phyloP scores from a whole-genome alignment of 2,797 vertebrate genomes.

The Amniataba percoides region DNA sequence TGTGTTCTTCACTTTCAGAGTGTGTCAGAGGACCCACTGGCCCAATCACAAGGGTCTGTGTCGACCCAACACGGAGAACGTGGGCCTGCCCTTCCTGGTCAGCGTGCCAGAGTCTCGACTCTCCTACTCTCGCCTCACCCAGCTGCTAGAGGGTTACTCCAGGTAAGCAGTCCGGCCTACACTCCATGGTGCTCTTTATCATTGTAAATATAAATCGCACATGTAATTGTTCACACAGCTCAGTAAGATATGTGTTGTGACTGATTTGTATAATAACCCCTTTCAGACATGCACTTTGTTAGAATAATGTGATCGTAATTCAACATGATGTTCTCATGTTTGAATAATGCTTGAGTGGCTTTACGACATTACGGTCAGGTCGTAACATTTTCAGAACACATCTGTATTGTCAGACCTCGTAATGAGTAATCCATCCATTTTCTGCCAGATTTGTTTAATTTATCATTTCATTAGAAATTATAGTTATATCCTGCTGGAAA shows the following conservation, averaged over 20 bases:
- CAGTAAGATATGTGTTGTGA: neutral
- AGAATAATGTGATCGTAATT: neutral
- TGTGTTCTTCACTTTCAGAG: constrained; percentile 76
- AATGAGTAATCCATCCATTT: neutral
- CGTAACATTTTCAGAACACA: too few relatives aligned
- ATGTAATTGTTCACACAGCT: neutral
- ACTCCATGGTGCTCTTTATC: neutral
- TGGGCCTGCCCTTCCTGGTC: constrained; percentile 95
- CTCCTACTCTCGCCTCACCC: constrained; percentile 91
- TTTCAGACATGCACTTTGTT: neutral
- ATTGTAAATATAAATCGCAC: neutral
- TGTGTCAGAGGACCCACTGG: constrained; percentile 97
- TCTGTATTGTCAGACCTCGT: too few relatives aligned
- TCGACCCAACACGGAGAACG: constrained; percentile 90
- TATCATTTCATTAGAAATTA: neutral
- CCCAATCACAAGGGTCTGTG: constrained; percentile 92
- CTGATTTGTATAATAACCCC: too few relatives aligned
- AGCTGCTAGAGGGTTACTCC: constrained; percentile 95
- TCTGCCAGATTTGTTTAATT: neutral
- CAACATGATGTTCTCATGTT: neutral
- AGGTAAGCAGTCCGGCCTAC: constrained; percentile 82
- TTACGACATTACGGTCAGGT: neutral
- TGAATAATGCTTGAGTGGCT: neutral
- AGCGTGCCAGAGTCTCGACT: constrained; percentile 94
- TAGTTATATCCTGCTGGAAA: neutral